These are phyloP conservation scores for Pyxicephalus adspersus DNA, from an alignment of 2,113 vertebrate genomes.

Conservation along the genomic window DNA sequence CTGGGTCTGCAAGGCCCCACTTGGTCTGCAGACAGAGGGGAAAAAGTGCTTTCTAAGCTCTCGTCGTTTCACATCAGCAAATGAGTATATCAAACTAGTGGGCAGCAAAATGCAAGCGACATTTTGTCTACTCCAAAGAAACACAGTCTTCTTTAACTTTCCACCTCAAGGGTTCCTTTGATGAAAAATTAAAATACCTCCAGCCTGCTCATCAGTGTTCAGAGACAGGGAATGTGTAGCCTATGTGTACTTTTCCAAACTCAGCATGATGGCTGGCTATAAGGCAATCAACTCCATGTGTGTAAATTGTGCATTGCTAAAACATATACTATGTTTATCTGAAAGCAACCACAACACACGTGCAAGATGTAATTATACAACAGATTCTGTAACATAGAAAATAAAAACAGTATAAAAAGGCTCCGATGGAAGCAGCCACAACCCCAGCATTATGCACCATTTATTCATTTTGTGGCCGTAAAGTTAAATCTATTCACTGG, in stretches of 20 bases:
- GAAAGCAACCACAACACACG: no score
- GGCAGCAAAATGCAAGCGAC: conserved; percentile 80
- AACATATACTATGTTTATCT: no score
- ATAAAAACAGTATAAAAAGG: no score
- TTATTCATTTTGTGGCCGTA: no score
- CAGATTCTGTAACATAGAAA: no score
- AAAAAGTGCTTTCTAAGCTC: conserved; percentile 82
- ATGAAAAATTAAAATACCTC: conserved; percentile 75
- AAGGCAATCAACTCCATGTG: not conserved
- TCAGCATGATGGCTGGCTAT: not conserved
- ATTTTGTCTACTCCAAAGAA: conserved; percentile 74
- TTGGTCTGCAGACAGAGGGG: conserved; percentile 80
- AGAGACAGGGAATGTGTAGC: conserved; percentile 46
- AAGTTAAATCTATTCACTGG: no score
- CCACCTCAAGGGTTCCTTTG: conserved; percentile 79
- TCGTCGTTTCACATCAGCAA: conserved; percentile 82
- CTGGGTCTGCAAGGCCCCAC: conserved; percentile 78
- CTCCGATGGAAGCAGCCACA: no score
- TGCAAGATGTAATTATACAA: no score
- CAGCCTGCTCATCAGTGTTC: conserved; percentile 56
- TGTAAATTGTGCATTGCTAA: not conserved
- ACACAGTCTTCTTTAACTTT: conserved; percentile 72
- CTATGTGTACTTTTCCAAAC: not conserved
- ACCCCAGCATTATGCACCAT: no score
- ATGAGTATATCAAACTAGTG: conserved; percentile 82